A percentile compares a stretch with the other conserved stretches of the same genome.
Evolutionary conservation across 2,113 vertebrate species (phyloP).

Genomic region (human (Homo sapiens)): DNA sequence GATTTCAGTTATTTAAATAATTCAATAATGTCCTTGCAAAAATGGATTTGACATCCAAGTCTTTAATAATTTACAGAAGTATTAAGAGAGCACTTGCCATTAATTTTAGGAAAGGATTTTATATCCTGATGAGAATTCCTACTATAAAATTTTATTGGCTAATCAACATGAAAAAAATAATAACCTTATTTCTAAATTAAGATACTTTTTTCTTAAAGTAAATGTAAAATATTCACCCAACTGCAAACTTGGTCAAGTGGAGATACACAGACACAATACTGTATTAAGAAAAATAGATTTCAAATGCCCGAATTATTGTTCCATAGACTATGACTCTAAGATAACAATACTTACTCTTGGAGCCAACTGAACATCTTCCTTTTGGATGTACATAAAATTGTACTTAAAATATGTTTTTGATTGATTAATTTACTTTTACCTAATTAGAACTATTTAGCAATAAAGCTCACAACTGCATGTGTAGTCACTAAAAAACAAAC

Average conservation of each 20-base stretch:
- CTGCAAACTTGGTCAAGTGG: background rate
- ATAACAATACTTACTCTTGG: background rate
- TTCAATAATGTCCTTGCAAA: background rate
- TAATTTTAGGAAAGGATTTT: background rate
- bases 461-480: background rate
- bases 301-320: background rate
- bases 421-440: background rate
- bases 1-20: conserved; percentile 10
- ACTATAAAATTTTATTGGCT: background rate
- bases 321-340: background rate
- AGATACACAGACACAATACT: background rate
- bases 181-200: background rate
- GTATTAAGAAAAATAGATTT: background rate
- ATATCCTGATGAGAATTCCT: background rate
- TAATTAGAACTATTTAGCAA: background rate
- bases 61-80: background rate
- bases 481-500: background rate
- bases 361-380: background rate
- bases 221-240: background rate
- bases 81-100: background rate
- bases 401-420: background rate
- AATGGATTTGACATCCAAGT: background rate
- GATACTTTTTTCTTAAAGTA: background rate
- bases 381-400: background rate
- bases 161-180: background rate